Evolutionary conservation across 2,797 vertebrate genomes (phyloP), one percentile per base, ranked within the genome.

Genomic region (Kryptopterus vitreolus): DNA sequence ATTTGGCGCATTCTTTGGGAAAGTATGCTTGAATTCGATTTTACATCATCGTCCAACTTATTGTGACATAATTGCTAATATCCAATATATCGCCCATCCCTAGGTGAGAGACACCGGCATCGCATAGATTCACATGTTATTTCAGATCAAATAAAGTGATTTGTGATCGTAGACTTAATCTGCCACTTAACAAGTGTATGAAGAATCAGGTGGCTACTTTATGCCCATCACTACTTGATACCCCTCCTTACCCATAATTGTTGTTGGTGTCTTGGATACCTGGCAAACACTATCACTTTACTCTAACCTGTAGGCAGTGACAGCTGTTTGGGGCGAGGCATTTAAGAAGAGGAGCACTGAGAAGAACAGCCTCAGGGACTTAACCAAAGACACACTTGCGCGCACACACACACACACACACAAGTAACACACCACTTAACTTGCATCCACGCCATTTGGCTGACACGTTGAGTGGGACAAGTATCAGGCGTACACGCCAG

Each of bases 291-390:
- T 91, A 83, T 92, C 90, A 91, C 91, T 88, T 93, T 88, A 89
- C 88, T 93, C 82, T 93, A 89, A 94, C 89, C 86, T 91, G 11
- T 92, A 93, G 91, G 92, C 83, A 80, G 79, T 83, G 84, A 80
- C 88, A 35, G 61, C 69, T 59, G 46, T 46, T 71, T 15, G 62
- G n/a, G 52, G 61, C 68, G 55, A 20, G 86, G 70, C 29, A 82
- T 83, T 79, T 62, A 80, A 84, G 79, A 84, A 77, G 83, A 65
- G 58, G 71, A 73, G 57, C 63, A 24, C n/a, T 72, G 78, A 75
- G 76, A 82, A 59, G 62, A 73, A 58, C n/a, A 74, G 5, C 78
- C 46, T 69, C 71, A 74, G 66, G 72, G 77, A 84, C 53, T 48
- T 72, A 57, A 79, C 59, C 78, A 68, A 38, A 78, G 62, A 75